Evolutionary conservation across 2,888 invertebrate genomes (phyloP).

Genomic region (Amphipoea oculea): DNA sequence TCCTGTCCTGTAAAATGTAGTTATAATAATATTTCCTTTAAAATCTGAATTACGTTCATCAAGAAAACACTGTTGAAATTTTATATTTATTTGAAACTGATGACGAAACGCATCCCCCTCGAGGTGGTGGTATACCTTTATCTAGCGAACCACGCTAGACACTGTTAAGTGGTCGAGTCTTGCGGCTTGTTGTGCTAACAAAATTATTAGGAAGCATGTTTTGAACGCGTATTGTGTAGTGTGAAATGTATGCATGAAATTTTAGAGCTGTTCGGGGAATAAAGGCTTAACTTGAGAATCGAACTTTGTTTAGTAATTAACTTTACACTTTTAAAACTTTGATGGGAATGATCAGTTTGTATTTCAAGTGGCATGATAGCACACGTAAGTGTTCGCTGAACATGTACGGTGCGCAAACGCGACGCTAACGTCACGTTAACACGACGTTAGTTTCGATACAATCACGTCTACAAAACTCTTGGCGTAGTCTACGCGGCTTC

Average conservation of each 20-base stretch:
- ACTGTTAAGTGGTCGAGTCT: slow-evolving; percentile 51
- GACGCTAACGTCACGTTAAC: background rate
- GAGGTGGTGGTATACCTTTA: slow-evolving; percentile 49
- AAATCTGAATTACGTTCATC: background rate
- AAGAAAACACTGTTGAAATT: background rate
- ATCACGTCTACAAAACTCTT: background rate
- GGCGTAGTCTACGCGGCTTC: background rate
- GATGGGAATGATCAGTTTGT: background rate
- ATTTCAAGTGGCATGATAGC: background rate
- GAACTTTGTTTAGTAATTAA: slow-evolving; percentile 9
- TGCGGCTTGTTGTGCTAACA: slow-evolving; percentile 58
- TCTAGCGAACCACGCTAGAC: slow-evolving; percentile 48
- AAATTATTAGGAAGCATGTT: slow-evolving; percentile 59
- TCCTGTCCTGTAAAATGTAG: background rate
- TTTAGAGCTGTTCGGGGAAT: slow-evolving; percentile 13
- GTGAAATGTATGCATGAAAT: slow-evolving; percentile 13
- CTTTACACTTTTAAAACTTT: slow-evolving; percentile 12
- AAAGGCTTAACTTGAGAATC: slow-evolving; percentile 7
- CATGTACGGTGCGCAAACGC: background rate
- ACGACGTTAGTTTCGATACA: background rate
- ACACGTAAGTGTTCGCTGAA: slow-evolving; percentile 1
- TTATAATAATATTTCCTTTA: background rate
- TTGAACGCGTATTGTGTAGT: slow-evolving; percentile 41
- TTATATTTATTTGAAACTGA: background rate
- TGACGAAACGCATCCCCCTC: slow-evolving; percentile 47